phyloP scores from a whole-genome alignment of 2,797 vertebrate species.

The Sebastes aleutianus region DNA sequence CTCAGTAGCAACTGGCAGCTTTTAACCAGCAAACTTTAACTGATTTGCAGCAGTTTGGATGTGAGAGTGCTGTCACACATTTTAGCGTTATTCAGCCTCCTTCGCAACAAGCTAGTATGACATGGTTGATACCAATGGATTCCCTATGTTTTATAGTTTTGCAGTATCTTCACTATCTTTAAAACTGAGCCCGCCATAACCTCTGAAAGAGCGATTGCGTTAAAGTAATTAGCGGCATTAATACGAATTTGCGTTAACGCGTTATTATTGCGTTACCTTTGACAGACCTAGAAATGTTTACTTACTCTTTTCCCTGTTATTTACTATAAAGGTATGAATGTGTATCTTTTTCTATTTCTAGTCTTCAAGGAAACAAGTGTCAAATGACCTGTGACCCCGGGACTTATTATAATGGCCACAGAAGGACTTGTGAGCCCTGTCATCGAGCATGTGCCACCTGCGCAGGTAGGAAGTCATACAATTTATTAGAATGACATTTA shows the following conservation, averaged over 20 bases:
- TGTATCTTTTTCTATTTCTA: conserved; percentile 54
- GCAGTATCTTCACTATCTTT: no score
- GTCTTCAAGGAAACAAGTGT: conserved; percentile 92
- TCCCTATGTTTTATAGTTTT: no score
- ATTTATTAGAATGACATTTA: neutral
- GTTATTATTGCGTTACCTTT: neutral
- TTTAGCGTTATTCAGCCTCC: neutral
- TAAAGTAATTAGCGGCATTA: no score
- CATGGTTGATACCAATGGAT: no score
- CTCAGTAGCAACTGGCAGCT: neutral
- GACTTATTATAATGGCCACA: conserved; percentile 90
- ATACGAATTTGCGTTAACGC: neutral
- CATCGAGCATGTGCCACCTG: conserved; percentile 93
- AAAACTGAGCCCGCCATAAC: no score
- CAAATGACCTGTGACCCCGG: conserved; percentile 90
- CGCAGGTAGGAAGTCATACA: conserved; percentile 83
- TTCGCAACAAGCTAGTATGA: no score
- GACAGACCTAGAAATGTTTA: neutral
- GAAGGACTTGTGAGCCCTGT: conserved; percentile 91
- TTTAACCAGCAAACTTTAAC: neutral
- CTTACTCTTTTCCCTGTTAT: neutral
- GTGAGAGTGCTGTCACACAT: neutral
- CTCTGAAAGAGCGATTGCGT: no score
- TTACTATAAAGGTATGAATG: neutral
- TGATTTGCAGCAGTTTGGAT: neutral